Percentiles rank a stretch among this genome's conserved stretches.
These are phyloP conservation scores for Lysiphlebus fabarum DNA, from an alignment of 1,140 invertebrate species.

Conservation along the genomic window DNA sequence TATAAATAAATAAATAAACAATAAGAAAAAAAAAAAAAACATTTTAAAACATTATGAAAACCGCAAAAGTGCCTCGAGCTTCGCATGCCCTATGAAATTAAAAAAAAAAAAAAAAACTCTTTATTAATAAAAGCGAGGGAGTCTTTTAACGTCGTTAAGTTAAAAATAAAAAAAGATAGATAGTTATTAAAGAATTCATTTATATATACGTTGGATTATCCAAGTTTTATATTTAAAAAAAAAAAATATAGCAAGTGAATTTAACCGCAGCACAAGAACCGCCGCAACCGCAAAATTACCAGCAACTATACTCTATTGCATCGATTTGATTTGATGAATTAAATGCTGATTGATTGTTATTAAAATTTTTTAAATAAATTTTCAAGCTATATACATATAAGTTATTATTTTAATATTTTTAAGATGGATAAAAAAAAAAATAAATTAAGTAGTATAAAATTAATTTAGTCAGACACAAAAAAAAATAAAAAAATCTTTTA, in stretches of 20 bases:
- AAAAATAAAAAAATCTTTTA: too few species aligned
- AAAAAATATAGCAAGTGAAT: slow-evolving; percentile 5
- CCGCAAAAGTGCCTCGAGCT: slow-evolving; percentile 4
- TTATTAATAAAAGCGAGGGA: slow-evolving; percentile 54
- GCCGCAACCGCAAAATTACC: slow-evolving; percentile 50
- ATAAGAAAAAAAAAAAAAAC: too few species aligned
- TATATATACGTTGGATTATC: neutral
- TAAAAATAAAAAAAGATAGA: slow-evolving; percentile 35
- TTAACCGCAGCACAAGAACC: slow-evolving; percentile 50
- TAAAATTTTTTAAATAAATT: too few species aligned
- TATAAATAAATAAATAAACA: too few species aligned
- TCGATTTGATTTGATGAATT: slow-evolving; percentile 24
- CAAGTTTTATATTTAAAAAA: slow-evolving; percentile 34
- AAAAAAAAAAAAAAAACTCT: slow-evolving; percentile 22
- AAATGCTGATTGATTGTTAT: slow-evolving; percentile 36
- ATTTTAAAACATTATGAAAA: slow-evolving; percentile 22
- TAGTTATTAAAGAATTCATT: slow-evolving; percentile 12
- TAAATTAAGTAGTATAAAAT: too few species aligned
- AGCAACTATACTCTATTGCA: slow-evolving; percentile 31
- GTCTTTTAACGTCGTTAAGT: slow-evolving; percentile 40
- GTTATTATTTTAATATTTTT: too few species aligned
- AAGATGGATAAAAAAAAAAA: too few species aligned
- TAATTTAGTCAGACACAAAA: too few species aligned
- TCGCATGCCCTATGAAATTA: too few species aligned
- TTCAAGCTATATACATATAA: too few species aligned